Evolutionary conservation across 2,113 vertebrate species (phyloP).

Genomic region (Brachyhypopomus occidentalis): DNA sequence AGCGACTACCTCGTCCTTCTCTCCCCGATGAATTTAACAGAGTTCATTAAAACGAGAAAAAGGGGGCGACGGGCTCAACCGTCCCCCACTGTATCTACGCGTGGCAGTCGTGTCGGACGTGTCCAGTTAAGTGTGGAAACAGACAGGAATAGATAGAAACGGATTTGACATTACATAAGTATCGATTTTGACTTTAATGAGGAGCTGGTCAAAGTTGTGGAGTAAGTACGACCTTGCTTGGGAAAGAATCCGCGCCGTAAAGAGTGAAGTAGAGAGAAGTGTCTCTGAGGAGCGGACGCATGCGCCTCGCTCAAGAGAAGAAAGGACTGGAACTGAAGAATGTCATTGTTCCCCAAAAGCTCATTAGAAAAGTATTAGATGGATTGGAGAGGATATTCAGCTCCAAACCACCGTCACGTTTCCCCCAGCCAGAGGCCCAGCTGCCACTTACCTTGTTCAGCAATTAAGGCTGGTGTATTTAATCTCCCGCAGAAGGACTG

Average conservation of each 20-base stretch:
- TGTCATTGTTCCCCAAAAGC: constrained; percentile 48
- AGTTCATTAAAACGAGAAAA: neutral
- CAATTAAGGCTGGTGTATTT: constrained; percentile 57
- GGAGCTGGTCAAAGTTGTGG: too few species aligned
- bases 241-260: neutral
- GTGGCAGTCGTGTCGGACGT: neutral
- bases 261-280: neutral
- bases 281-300: neutral
- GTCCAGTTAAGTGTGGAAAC: neutral
- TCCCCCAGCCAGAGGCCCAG: constrained; percentile 46
- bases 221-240: neutral
- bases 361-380: constrained; percentile 54
- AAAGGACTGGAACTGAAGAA: constrained; percentile 36
- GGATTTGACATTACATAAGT: neutral
- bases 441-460: constrained; percentile 47
- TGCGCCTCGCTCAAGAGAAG: constrained; percentile 12
- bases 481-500: constrained; percentile 50
- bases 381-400: constrained; percentile 41
- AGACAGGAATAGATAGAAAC: neutral
- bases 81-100: neutral
- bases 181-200: neutral
- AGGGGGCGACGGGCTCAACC: neutral
- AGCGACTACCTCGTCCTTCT: neutral
- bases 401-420: constrained; percentile 41
- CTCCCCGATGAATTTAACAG: neutral